Base-by-base conservation (phyloP, 2,888 invertebrate genomes). In the Dicranocentrus wangi region DNA sequence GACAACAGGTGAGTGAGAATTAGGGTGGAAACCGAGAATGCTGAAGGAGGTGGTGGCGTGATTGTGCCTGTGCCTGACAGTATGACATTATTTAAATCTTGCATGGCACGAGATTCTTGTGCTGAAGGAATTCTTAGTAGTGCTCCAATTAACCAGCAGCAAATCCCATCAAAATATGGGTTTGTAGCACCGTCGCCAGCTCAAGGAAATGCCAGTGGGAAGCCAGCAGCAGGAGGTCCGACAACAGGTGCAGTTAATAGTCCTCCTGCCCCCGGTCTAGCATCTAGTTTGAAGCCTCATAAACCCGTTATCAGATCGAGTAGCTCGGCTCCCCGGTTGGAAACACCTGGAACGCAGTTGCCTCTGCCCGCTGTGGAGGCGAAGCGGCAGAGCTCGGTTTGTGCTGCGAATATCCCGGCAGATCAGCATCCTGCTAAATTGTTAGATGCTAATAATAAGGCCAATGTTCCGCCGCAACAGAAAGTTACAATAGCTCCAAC, bases 281-380 rank as follows among this genome's bases (percentile, higher is more conserved):
- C 32, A 32, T 23, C 55, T 21, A 47, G 53, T n/a, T 63, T 77
- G n/a, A 82, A 77, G 19, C 63, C 73, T 23, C 84, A 84, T 28
- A 82, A 82, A 60, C 75, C 71, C 17, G 72, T 84, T 5, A 65
- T 32, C 8, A 61, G 85, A 42, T 77, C 83, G 0, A 71, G 71
- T 25, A 81, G 81, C 39, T 85, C 85, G 13, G 82, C 80, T 28
- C 85, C 85, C 0, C 47, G 82, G 43, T 63, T 85, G n/a, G 83
- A 85, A 72, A 60, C 83, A 15, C 70, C 55, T 13, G 53, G 47
- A 10, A 55, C 53, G 2, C 39, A 60, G 13, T 53, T 65, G n/a
- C 73, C 82, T 2, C 47, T 70, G 15, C 77, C 77, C 15, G 39
- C 72, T 0, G 61, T 68, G 5, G 68, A 58, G 19, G 61, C 42